phyloP scores from a whole-genome alignment of 2,888 invertebrate species.

The Sinhomidia bicolor region DNA sequence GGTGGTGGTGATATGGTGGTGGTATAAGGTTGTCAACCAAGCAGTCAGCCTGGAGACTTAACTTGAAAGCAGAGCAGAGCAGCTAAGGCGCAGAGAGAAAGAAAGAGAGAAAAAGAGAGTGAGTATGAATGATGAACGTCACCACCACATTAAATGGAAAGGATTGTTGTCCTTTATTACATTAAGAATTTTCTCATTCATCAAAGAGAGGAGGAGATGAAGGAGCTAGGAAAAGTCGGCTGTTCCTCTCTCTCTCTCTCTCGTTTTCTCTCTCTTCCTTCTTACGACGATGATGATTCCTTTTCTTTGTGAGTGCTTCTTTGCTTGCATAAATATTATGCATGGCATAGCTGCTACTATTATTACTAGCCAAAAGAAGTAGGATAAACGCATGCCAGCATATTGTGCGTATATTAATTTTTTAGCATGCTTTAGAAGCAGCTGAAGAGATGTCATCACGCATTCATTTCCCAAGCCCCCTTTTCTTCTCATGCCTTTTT shows the following conservation, averaged over 20 bases:
- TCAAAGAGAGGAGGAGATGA: slow-evolving; percentile 46
- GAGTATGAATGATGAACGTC: slow-evolving; percentile 68
- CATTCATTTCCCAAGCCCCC: slow-evolving; percentile 45
- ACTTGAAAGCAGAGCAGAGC: no score
- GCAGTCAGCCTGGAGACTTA: neutral
- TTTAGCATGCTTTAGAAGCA: neutral
- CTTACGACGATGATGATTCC: no score
- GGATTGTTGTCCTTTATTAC: slow-evolving; percentile 69
- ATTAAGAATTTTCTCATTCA: slow-evolving; percentile 67
- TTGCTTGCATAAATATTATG: neutral
- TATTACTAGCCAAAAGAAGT: no score
- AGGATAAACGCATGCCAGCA: neutral
- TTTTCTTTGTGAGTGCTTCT: neutral
- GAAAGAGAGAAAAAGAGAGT: slow-evolving; percentile 10
- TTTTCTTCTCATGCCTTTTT: neutral
- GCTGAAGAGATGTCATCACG: slow-evolving; percentile 42
- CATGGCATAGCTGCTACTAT: neutral
- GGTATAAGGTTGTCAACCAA: slow-evolving; percentile 27
- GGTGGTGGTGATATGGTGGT: no score
- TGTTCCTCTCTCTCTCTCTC: no score
- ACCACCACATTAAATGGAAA: slow-evolving; percentile 60
- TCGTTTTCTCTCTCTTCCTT: no score
- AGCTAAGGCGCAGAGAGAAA: no score
- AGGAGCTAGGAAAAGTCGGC: neutral
- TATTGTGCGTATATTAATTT: neutral